Evolutionary conservation across 2,888 invertebrate species (phyloP).

Genomic region (Hesperia comma): DNA sequence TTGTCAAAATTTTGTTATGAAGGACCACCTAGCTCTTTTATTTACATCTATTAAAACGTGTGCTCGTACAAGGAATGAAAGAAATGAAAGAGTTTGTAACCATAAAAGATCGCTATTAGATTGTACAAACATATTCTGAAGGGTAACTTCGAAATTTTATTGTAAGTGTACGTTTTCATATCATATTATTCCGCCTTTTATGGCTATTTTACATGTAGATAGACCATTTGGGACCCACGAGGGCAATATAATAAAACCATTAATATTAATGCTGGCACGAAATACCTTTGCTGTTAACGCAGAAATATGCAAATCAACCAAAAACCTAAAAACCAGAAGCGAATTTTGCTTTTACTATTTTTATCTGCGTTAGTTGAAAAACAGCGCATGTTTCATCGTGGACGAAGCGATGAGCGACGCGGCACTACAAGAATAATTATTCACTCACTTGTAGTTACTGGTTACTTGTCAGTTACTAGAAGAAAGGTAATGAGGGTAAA

Average conservation of each 20-base stretch:
- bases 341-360: conserved; percentile 48
- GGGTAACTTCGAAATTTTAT: conserved; percentile 34
- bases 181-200: conserved; percentile 44
- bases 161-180: conserved; percentile 39
- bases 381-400: conserved; percentile 34
- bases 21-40: too few relatives aligned
- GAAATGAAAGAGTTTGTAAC: conserved; percentile 16
- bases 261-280: conserved; percentile 65
- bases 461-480: too few relatives aligned
- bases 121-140: conserved; percentile 26
- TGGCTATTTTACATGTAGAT: conserved; percentile 46
- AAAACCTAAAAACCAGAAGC: conserved; percentile 45
- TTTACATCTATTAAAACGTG: not conserved
- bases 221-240: conserved; percentile 47
- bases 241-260: conserved; percentile 67
- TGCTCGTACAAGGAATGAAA: conserved; percentile 3
- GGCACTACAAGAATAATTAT: not conserved
- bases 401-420: not conserved
- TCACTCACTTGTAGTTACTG: too few relatives aligned
- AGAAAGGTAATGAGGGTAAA: too few relatives aligned
- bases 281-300: conserved; percentile 55
- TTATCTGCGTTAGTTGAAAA: conserved; percentile 58
- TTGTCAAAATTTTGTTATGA: too few relatives aligned
- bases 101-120: conserved; percentile 18
- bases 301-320: conserved; percentile 67